These are phyloP conservation scores for Burhinus bistriatus DNA, from an alignment of 2,113 vertebrate genomes.

Conservation along the genomic window DNA sequence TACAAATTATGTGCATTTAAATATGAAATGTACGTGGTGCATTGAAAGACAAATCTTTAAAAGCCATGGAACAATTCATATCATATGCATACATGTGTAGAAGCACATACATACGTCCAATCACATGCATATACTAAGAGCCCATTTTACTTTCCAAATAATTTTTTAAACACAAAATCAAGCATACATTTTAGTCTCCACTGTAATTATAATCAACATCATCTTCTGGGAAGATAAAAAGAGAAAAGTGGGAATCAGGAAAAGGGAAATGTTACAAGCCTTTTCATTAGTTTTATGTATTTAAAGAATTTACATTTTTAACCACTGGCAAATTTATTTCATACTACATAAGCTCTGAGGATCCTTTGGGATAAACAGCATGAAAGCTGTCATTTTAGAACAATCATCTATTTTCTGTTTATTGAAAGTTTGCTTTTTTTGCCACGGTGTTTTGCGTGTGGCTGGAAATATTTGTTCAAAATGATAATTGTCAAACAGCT, in stretches of 20 bases:
- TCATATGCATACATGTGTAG: not conserved
- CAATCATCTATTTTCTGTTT: constrained; percentile 58
- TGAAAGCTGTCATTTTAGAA: constrained; percentile 57
- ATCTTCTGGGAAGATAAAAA: constrained; percentile 64
- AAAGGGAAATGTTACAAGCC: constrained; percentile 59
- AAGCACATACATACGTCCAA: not conserved
- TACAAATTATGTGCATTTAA: constrained; percentile 1
- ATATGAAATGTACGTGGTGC: not conserved
- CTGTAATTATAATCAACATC: constrained; percentile 70
- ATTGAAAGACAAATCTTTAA: not conserved
- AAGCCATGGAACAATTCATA: not conserved
- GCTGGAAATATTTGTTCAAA: constrained; percentile 61
- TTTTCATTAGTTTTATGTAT: constrained; percentile 64
- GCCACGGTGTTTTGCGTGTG: constrained; percentile 7
- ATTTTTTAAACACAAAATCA: constrained; percentile 36
- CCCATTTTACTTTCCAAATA: constrained; percentile 30
- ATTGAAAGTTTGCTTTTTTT: constrained; percentile 28
- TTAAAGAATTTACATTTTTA: constrained; percentile 72
- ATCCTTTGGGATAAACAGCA: constrained; percentile 63
- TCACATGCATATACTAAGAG: not conserved
- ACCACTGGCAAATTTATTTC: constrained; percentile 57
- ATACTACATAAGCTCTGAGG: constrained; percentile 24
- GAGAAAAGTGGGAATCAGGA: constrained; percentile 51
- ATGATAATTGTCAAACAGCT: constrained; percentile 23
- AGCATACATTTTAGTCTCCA: constrained; percentile 30